These are phyloP conservation scores for Caenorhabditis elegans DNA, from an alignment of 1,140 invertebrate species.

Conservation along the genomic window DNA sequence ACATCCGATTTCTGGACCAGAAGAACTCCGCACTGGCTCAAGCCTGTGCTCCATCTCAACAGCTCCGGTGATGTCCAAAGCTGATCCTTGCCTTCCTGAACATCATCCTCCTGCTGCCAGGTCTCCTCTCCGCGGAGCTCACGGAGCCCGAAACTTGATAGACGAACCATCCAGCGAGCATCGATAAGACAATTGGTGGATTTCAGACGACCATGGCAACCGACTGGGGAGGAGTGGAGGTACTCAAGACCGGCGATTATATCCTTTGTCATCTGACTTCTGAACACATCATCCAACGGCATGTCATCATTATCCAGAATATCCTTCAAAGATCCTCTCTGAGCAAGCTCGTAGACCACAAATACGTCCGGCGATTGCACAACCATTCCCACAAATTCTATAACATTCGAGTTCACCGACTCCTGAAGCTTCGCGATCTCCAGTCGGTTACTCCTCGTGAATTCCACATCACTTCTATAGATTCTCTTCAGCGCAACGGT, in stretches of 20 bases:
- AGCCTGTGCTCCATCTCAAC: conserved; percentile 19
- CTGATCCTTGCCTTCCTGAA: conserved; percentile 40
- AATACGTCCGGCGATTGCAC: background rate
- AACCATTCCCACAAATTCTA: conserved; percentile 19
- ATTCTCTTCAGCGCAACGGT: conserved; percentile 33
- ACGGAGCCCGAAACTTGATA: conserved; percentile 41
- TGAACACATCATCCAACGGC: conserved; percentile 20
- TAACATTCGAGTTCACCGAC: background rate
- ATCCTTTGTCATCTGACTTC: conserved; percentile 26
- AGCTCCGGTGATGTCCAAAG: conserved; percentile 41
- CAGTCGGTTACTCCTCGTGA: background rate
- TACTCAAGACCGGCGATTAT: conserved; percentile 27
- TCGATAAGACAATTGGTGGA: conserved; percentile 46
- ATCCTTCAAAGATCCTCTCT: conserved; percentile 30
- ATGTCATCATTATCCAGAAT: conserved; percentile 36
- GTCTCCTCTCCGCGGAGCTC: conserved; percentile 7
- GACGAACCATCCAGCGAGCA: conserved; percentile 43
- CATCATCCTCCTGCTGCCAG: background rate
- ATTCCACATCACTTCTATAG: conserved; percentile 5
- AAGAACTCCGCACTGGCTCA: conserved; percentile 1
- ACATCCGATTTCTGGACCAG: conserved; percentile 48
- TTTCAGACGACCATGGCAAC: conserved; percentile 45
- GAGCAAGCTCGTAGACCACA: conserved; percentile 7
- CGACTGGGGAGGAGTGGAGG: conserved; percentile 44
- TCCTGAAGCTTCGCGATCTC: conserved; percentile 27